phyloP scores from a whole-genome alignment of 2,797 vertebrate species.

The Argya squamiceps region DNA sequence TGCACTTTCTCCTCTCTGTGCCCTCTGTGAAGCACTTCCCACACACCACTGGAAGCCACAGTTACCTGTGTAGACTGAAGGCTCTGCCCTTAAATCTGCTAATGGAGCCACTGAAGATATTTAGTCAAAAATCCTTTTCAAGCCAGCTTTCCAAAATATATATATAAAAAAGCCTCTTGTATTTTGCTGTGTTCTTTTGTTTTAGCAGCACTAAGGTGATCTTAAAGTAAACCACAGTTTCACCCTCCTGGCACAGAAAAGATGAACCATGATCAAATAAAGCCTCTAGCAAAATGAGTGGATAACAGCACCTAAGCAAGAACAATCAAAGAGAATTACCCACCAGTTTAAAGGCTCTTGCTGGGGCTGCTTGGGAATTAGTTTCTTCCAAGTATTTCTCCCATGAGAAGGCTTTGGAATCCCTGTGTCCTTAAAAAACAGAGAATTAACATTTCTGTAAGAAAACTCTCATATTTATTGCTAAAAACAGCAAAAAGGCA shows the following conservation, averaged over 20 bases:
- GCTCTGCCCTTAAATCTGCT: background rate
- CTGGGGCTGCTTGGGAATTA: constrained; percentile 87
- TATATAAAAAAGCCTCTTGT: no score
- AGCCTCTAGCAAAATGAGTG: background rate
- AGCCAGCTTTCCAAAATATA: background rate
- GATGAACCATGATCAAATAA: background rate
- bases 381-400: constrained; percentile 91
- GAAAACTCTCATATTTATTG: background rate
- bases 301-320: background rate
- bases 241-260: background rate
- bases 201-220: background rate
- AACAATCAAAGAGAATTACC: constrained; percentile 17
- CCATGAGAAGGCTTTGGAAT: constrained; percentile 90
- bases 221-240: background rate
- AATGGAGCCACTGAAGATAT: background rate
- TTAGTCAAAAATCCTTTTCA: background rate
- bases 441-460: background rate
- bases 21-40: background rate
- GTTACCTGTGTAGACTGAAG: background rate
- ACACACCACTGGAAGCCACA: background rate
- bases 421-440: constrained; percentile 57
- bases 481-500: background rate
- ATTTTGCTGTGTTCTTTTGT: background rate
- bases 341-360: constrained; percentile 91
- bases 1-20: background rate